Conservation (phyloP, 2,888 invertebrate species). For the Plebejus anna region DNA sequence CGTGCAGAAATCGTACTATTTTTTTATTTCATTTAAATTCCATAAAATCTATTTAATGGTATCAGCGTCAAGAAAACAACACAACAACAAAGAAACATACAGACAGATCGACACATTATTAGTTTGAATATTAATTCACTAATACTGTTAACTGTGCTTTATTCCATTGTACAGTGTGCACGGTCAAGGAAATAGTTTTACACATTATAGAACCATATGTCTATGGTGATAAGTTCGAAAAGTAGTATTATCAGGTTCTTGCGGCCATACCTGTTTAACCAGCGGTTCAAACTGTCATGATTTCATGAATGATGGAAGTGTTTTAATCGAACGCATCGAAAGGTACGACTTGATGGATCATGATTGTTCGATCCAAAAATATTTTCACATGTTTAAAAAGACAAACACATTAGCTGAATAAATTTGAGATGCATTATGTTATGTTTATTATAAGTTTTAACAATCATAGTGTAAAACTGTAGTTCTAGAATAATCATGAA, state of each 20-base stretch:
- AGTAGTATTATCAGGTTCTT: not conserved
- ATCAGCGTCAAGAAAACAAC: no score
- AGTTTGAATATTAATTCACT: no score
- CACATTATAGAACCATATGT: not conserved
- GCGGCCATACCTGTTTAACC: not conserved
- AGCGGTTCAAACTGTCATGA: not conserved
- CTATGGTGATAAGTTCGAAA: not conserved
- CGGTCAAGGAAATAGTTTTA: not conserved
- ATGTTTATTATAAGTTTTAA: not conserved
- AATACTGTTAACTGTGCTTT: no score
- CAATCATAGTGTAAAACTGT: not conserved
- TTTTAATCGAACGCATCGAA: not conserved
- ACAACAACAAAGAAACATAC: no score
- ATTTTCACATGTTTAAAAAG: not conserved
- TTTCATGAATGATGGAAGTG: not conserved
- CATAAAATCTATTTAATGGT: no score
- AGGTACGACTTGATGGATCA: not conserved
- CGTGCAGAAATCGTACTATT: no score
- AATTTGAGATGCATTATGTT: not conserved
- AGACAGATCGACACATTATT: no score
- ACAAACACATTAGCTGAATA: not conserved
- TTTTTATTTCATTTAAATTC: no score
- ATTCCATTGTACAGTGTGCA: no score
- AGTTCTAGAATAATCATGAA: not conserved
- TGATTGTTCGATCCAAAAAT: not conserved